Conservation (phyloP, 2,797 vertebrate genomes). For the Graptemys geographica region DNA sequence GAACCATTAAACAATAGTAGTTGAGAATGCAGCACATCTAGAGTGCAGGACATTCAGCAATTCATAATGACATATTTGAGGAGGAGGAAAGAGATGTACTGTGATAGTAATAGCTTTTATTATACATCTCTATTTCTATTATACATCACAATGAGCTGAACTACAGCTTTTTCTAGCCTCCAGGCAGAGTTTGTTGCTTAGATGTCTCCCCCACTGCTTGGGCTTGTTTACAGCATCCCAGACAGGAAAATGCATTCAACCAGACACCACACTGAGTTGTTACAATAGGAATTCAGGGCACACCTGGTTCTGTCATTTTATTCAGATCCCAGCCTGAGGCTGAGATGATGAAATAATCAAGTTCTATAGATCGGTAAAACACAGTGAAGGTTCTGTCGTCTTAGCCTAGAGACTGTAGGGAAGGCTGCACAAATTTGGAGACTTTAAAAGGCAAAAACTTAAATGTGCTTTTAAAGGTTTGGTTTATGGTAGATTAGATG, state of each 20-base stretch:
- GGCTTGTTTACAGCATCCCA: conserved; percentile 66
- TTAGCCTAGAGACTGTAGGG: conserved; percentile 24
- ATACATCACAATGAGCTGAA: neutral
- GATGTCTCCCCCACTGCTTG: conserved; percentile 58
- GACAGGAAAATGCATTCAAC: conserved; percentile 61
- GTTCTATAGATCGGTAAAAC: conserved; percentile 28
- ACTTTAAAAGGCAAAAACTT: conserved; percentile 23
- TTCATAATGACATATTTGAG: conserved; percentile 58
- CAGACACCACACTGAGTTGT: conserved; percentile 45
- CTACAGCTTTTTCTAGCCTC: conserved; percentile 39
- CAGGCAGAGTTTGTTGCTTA: conserved; percentile 61
- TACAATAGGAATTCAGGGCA: conserved; percentile 60
- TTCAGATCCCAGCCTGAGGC: conserved; percentile 43
- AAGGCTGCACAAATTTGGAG: conserved; percentile 1
- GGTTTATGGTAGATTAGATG: neutral
- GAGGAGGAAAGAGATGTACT: conserved; percentile 45
- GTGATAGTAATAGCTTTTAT: conserved; percentile 52
- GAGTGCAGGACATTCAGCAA: conserved; percentile 38
- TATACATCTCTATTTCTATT: conserved; percentile 47
- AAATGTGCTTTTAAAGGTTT: neutral
- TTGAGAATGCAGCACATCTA: conserved; percentile 19
- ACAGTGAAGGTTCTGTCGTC: conserved; percentile 19
- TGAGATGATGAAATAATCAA: conserved; percentile 7
- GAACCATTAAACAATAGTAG: conserved; percentile 17
- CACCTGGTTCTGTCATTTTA: conserved; percentile 64